phyloP scores from a whole-genome alignment of 2,113 vertebrate genomes.

The Hyla sarda region DNA sequence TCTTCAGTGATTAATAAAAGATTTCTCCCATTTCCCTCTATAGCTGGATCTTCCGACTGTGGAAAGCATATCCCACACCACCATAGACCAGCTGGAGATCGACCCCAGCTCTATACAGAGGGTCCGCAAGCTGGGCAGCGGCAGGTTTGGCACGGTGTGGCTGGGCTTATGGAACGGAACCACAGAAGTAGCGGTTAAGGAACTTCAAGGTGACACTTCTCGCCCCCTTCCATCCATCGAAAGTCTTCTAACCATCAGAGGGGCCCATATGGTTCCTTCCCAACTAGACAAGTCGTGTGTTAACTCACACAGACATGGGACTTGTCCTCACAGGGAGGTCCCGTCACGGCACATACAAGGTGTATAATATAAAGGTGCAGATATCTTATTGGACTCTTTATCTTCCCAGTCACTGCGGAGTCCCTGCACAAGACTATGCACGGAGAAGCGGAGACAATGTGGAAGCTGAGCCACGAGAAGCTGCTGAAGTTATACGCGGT shows the following conservation, averaged over 20 bases:
- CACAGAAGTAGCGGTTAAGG: conserved; percentile 68
- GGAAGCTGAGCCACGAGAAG: conserved; percentile 62
- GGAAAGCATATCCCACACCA: conserved; percentile 56
- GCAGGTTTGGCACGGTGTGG: conserved; percentile 69
- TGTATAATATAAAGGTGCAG: too few species aligned
- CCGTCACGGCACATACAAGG: too few species aligned
- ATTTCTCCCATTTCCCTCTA: neutral
- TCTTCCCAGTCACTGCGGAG: neutral
- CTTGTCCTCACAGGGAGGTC: too few species aligned
- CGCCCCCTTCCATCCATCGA: neutral
- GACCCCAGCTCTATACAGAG: conserved; percentile 61
- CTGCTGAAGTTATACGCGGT: conserved; percentile 65
- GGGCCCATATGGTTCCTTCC: too few species aligned
- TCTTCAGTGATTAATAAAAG: too few species aligned
- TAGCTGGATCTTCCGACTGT: conserved; percentile 63
- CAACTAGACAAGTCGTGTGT: too few species aligned
- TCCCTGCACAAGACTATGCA: conserved; percentile 25
- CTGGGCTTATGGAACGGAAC: conserved; percentile 65
- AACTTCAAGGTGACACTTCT: conserved; percentile 62
- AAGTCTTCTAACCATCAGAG: too few species aligned
- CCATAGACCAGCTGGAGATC: conserved; percentile 63
- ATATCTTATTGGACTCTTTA: neutral
- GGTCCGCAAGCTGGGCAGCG: conserved; percentile 62
- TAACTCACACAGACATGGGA: too few species aligned
- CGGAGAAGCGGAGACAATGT: conserved; percentile 65